A percentile compares a stretch with the other conserved stretches of the same genome.
phyloP scores from a whole-genome alignment of 1,140 invertebrate genomes.

The Wiebesia pumilae region DNA sequence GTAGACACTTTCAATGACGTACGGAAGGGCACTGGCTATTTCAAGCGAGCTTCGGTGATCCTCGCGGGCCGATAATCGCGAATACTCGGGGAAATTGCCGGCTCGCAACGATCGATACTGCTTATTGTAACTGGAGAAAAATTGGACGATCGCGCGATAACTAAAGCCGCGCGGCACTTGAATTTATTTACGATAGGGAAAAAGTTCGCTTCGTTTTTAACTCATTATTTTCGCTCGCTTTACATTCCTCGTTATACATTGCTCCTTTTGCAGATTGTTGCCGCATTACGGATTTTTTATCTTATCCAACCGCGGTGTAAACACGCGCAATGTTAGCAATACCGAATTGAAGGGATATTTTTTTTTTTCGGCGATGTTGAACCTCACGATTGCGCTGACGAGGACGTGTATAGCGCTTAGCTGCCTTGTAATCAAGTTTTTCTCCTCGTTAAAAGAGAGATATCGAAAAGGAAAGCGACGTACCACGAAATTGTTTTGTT shows the following conservation, averaged over 20 bases:
- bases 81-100: neutral
- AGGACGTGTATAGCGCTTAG: neutral
- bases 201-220: too few relatives aligned
- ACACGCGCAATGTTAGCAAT: conserved; percentile 18
- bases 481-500: too few relatives aligned
- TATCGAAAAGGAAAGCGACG: too few relatives aligned
- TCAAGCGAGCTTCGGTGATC: neutral
- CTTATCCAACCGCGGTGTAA: conserved; percentile 28
- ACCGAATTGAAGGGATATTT: too few relatives aligned
- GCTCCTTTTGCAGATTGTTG: neutral
- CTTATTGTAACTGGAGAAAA: neutral
- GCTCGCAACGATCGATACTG: neutral
- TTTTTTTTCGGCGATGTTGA: conserved; percentile 33
- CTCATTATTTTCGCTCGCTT: too few relatives aligned
- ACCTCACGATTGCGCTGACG: neutral
- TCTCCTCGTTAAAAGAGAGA: too few relatives aligned
- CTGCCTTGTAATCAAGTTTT: too few relatives aligned
- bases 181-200: too few relatives aligned
- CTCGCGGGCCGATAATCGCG: neutral
- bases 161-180: too few relatives aligned
- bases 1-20: conserved; percentile 1
- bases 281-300: conserved; percentile 21
- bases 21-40: neutral
- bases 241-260: too few relatives aligned
- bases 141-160: neutral